Percentiles rank a stretch among this genome's conserved stretches.
These are phyloP conservation scores for Spilogale gracilis DNA, from an alignment of 2,113 vertebrate genomes.

Conservation along the genomic window DNA sequence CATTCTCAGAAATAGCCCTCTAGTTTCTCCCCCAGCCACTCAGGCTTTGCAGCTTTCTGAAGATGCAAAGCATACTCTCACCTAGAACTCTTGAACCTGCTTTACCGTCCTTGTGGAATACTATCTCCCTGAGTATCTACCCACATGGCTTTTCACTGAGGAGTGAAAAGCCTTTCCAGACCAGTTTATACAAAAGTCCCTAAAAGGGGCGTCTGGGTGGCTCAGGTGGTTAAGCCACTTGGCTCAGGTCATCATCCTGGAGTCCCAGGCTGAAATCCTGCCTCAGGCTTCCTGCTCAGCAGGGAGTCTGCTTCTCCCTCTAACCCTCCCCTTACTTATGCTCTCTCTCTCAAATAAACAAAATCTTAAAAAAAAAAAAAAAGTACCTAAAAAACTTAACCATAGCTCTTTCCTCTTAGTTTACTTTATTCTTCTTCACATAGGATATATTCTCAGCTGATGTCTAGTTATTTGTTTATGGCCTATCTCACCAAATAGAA, in stretches of 20 bases:
- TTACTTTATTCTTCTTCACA: neutral
- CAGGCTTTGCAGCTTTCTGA: neutral
- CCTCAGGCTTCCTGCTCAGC: too few species aligned
- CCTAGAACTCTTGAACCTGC: neutral
- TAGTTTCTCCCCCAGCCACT: neutral
- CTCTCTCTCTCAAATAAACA: too few species aligned
- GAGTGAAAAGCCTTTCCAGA: conserved; percentile 17
- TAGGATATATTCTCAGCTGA: neutral
- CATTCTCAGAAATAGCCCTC: neutral
- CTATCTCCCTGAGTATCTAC: neutral
- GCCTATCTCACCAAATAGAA: neutral
- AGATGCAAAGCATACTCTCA: neutral
- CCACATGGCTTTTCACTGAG: neutral
- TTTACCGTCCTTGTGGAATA: neutral
- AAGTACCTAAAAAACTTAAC: neutral
- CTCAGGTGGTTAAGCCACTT: too few species aligned
- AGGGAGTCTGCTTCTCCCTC: too few species aligned
- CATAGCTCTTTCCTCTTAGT: neutral
- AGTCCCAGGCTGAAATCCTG: too few species aligned
- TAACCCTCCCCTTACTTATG: too few species aligned
- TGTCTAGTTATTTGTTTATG: neutral
- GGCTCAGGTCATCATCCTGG: too few species aligned
- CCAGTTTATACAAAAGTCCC: neutral
- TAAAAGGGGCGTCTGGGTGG: neutral
- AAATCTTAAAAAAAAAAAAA: too few species aligned